Base-by-base conservation (phyloP, 2,888 invertebrate genomes). In the Candidula unifasciata region DNA sequence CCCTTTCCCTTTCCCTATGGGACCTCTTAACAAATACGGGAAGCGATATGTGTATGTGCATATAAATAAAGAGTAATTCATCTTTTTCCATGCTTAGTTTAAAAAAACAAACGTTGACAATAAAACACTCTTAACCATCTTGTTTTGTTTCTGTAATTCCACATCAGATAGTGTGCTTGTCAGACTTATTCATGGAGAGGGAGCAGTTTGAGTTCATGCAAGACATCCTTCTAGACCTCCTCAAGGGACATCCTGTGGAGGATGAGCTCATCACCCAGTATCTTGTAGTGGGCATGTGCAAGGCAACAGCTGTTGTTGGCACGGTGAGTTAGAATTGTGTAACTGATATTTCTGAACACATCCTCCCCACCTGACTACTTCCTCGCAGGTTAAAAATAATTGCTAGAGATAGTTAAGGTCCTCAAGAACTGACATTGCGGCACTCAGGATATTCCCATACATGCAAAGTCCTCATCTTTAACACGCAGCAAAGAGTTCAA, bases 181-280 rank as follows among this genome's bases (percentile, higher is more conserved):
- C 96, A 0, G 97, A 97, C 93, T 94, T 97, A 84, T 94, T 94
- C 89, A 93, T 93, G 85, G 97, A 97, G 91, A 95, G 95, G 90
- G 95, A 95, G 68, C 97, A 97, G 93, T 97, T 96, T 94, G 95
- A 95, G 89, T 96, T 96, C 96, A 96, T 97, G 95, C 94, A 96
- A 89, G 95, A 96, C 87, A 95, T 95, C 18, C 95, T 96, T 90
- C 93, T 96, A 88, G 96, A 96, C 88, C 95, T 96, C 44, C 91
- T 94, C 85, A 96, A 95, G 90, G 94, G 94, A 85, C 96, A 96
- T 91, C 95, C 96, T 27, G 94, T 95, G 83, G 97, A 97, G 92
- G 97, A 97, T 94, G 96, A 96, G 91, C 95, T 97, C 84, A 94
- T 96, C 44, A 95, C 96, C 94, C 96, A 96, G 88, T 96, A 96